These are phyloP conservation scores for Monoplex corrugatus DNA, from an alignment of 2,888 invertebrate species.

Conservation along the genomic window DNA sequence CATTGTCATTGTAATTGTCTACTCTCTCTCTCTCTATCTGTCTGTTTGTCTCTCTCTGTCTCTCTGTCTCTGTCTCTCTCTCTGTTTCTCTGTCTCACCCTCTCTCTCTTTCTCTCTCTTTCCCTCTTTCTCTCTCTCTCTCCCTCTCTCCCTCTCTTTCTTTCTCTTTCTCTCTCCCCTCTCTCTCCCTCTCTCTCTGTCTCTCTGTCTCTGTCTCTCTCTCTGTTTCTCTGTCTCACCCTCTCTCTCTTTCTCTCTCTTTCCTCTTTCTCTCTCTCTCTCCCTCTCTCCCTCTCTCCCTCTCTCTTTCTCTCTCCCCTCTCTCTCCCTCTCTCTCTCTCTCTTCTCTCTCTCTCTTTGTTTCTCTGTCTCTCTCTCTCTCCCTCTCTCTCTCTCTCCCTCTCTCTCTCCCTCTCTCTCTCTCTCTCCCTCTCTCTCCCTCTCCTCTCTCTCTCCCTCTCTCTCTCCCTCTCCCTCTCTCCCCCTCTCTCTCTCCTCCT, in stretches of 20 bases:
- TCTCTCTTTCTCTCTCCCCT: background rate
- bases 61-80: conserved; percentile 22
- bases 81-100: conserved; percentile 18
- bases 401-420: too few relatives aligned
- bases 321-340: background rate
- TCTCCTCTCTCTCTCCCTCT: background rate
- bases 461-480: background rate
- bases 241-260: background rate
- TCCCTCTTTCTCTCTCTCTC: conserved; percentile 31
- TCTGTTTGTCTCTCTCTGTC: background rate
- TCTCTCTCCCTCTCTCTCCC: background rate
- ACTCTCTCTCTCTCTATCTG: too few relatives aligned
- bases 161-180: conserved; percentile 16
- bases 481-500: background rate
- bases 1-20: too few relatives aligned
- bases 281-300: background rate
- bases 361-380: background rate
- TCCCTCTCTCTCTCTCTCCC: too few relatives aligned
- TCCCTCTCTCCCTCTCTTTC: background rate
- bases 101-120: conserved; percentile 34
- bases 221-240: background rate
- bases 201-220: background rate
- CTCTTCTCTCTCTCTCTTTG: background rate
- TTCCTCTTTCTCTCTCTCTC: background rate
- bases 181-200: background rate